Base-by-base conservation (phyloP, 1,140 invertebrate species). In the Drosophila azteca region DNA sequence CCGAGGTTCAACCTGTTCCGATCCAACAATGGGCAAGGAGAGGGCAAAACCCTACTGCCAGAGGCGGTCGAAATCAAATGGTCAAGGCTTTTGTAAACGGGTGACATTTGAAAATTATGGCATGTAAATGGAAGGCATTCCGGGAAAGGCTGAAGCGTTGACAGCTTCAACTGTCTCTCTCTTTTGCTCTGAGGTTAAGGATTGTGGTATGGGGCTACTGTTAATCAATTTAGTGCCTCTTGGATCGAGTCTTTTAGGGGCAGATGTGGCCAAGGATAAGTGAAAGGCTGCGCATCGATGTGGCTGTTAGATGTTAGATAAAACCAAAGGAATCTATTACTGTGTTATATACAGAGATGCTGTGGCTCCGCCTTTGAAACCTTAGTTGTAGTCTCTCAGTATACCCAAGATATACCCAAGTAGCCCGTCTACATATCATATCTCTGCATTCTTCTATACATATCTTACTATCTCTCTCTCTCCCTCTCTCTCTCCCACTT, bases 31-130 rank as follows among this genome's bases (percentile, higher is more conserved):
- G 35, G 11, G 35, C 11, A 11, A 13, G 4, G 11, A 13, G 39
- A 48, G 58, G 63, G 63, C 61, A 63, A 58, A 60, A 39, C 52
- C 46, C 35, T 39, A 13, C 11, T 39, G 35, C 35, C 53, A 46
- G 50, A 60, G 69, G 79, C 83, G 83, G 84, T 29, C 29, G 53
- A 88, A 88, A 88, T 88, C 83, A 88, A 88, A 88, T 88, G 83
- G 75, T 77, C 71, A 45, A 57, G 67, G 83, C 83, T 79, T 87
- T 87, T 87, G 83, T 87, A 83, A 87, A 67, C 83, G 74, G 83
- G 71, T 88, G 83, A 88, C 83, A 88, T 88, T 88, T 88, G 77
- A 88, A 88, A 88, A 88, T 88, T 88, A 88, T 88, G 65, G 84
- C 83, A 88, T 88, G 83, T 88, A 88, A 88, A 88, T 88, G 83